Percentiles rank a stretch among this genome's conserved stretches.
phyloP scores from a whole-genome alignment of 2,113 vertebrate genomes.

The Corythaeola cristata region DNA sequence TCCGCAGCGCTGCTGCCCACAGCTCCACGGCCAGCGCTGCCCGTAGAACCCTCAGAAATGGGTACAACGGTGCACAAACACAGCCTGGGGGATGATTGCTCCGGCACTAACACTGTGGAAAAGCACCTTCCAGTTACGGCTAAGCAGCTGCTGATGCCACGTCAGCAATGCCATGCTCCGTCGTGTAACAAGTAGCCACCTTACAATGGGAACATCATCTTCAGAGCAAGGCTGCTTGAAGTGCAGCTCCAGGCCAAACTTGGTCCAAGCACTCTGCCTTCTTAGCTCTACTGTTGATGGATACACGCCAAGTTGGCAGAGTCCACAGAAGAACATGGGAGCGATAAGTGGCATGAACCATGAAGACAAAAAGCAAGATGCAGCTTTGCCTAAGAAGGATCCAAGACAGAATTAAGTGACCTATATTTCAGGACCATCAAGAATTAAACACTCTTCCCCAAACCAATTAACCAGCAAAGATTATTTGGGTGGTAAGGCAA shows the following conservation, averaged over 20 bases:
- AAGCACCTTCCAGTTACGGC: background rate
- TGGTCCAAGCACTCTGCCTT: background rate
- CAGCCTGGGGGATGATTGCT: background rate
- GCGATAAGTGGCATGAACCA: rapidly evolving
- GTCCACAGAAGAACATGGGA: background rate
- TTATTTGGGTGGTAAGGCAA: background rate
- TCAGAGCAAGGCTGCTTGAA: background rate
- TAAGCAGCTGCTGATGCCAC: background rate
- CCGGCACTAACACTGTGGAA: rapidly evolving
- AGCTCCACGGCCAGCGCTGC: background rate
- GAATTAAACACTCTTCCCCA: background rate
- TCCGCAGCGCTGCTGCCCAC: too few relatives aligned
- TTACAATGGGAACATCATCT: too few relatives aligned
- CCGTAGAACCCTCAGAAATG: rapidly evolving
- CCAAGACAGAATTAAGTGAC: background rate
- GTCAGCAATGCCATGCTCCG: too few relatives aligned
- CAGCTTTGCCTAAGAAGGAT: background rate
- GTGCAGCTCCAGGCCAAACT: background rate
- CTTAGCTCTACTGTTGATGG: background rate
- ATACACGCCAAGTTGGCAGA: background rate
- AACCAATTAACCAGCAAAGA: background rate
- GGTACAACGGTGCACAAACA: background rate
- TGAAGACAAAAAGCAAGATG: background rate
- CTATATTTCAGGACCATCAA: background rate
- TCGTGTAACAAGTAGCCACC: background rate